These are phyloP conservation scores for Ochropleura plecta DNA, from an alignment of 2,888 invertebrate species.

Conservation along the genomic window DNA sequence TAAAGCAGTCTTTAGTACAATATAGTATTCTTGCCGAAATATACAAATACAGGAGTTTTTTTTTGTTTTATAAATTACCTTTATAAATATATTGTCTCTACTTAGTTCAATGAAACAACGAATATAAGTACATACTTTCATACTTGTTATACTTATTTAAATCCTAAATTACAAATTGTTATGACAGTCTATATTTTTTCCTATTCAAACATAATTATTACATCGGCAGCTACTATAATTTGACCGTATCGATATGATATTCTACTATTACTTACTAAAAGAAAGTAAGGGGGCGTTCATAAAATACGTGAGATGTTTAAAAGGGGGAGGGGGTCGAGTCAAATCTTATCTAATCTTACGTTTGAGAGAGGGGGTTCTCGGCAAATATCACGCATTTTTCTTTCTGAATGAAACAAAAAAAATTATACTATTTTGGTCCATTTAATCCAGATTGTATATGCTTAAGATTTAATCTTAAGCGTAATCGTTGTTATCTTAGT, in stretches of 20 bases:
- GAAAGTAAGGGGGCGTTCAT: too few species aligned
- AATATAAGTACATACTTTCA: neutral
- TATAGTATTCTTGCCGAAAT: constrained; percentile 57
- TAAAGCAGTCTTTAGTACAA: constrained; percentile 34
- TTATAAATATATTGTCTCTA: constrained; percentile 5
- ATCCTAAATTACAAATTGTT: neutral
- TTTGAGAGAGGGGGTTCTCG: too few species aligned
- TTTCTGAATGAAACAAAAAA: too few species aligned
- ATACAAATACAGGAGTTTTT: constrained; percentile 37
- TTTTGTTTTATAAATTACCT: constrained; percentile 18
- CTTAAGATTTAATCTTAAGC: too few species aligned
- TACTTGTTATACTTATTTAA: neutral
- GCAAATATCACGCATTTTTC: too few species aligned
- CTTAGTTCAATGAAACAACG: constrained; percentile 12
- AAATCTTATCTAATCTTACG: too few species aligned
- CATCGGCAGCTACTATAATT: neutral
- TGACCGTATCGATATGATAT: neutral
- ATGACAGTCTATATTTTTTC: constrained; percentile 11
- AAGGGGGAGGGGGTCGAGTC: too few species aligned
- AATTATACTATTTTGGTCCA: too few species aligned
- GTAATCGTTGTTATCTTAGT: too few species aligned
- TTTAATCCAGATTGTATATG: too few species aligned
- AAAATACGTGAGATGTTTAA: too few species aligned
- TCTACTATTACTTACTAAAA: constrained; percentile 3
- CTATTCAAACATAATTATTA: neutral